Percentiles rank a stretch among this genome's conserved stretches.
phyloP scores from a whole-genome alignment of 1,140 invertebrate genomes.

The Nasonia giraulti region DNA sequence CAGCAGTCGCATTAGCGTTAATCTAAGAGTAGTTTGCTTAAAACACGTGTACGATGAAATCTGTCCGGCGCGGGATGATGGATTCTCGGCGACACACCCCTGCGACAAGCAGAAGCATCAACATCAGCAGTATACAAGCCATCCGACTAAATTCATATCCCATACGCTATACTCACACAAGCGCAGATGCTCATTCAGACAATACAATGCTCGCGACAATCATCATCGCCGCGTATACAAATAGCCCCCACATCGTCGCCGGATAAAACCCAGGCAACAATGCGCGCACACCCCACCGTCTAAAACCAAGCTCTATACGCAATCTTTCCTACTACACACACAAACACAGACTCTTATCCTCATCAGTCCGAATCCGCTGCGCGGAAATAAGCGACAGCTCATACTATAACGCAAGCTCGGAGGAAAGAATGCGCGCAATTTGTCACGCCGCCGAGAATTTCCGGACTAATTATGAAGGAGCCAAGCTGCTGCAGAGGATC shows the following conservation, averaged over 20 bases:
- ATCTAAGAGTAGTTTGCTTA: too few relatives aligned
- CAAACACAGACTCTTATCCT: not conserved
- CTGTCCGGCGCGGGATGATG: not conserved
- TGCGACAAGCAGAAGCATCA: too few relatives aligned
- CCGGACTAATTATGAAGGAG: slow-evolving; percentile 30
- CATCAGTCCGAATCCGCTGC: not conserved
- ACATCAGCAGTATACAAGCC: too few relatives aligned
- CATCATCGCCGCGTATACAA: too few relatives aligned
- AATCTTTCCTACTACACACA: not conserved
- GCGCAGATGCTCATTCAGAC: too few relatives aligned
- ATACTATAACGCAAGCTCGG: not conserved
- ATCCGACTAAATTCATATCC: too few relatives aligned
- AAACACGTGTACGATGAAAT: not conserved
- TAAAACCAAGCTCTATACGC: not conserved
- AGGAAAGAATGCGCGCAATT: not conserved
- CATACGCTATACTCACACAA: too few relatives aligned
- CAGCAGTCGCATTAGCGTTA: too few relatives aligned
- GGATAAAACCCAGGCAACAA: too few relatives aligned
- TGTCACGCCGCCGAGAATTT: slow-evolving; percentile 9
- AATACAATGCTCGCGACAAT: too few relatives aligned
- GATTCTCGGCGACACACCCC: not conserved
- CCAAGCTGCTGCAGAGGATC: not conserved
- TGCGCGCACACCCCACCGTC: too few relatives aligned
- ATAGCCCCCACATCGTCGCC: too few relatives aligned
- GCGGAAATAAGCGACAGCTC: not conserved